Percentiles rank a stretch among this genome's conserved stretches.
Conservation (phyloP, 2,113 vertebrate genomes). For the Spea bombifrons region DNA sequence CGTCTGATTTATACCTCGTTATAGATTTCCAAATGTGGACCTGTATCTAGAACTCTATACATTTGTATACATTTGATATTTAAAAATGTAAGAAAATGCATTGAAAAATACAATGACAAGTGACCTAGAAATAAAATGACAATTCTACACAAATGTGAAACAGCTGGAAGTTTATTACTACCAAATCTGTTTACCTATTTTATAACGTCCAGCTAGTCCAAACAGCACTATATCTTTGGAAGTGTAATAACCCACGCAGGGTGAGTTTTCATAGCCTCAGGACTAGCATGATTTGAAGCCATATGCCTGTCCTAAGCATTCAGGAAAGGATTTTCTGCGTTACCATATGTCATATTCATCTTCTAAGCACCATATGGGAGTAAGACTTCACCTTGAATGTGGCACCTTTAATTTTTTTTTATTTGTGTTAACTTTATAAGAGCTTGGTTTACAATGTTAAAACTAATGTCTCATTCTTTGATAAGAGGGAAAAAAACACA, state of each 20-base stretch:
- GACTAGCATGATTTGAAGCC: neutral
- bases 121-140: neutral
- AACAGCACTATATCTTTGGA: neutral
- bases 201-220: neutral
- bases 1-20: too few relatives aligned
- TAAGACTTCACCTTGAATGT: neutral
- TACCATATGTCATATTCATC: neutral
- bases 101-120: neutral
- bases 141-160: neutral
- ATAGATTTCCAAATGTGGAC: too few relatives aligned
- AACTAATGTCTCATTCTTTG: too few relatives aligned
- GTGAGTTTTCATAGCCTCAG: neutral
- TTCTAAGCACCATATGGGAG: neutral
- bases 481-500: too few relatives aligned
- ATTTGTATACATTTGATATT: too few relatives aligned
- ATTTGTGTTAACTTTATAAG: too few relatives aligned
- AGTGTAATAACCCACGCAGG: neutral
- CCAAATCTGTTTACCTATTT: neutral
- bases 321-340: neutral
- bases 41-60: too few relatives aligned
- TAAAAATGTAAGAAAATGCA: too few relatives aligned
- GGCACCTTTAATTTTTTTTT: neutral
- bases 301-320: neutral
- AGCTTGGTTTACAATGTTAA: too few relatives aligned
- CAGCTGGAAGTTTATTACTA: neutral